Base-by-base conservation (phyloP, 2,113 vertebrate species). In the Astatotilapia flaviijosephi region DNA sequence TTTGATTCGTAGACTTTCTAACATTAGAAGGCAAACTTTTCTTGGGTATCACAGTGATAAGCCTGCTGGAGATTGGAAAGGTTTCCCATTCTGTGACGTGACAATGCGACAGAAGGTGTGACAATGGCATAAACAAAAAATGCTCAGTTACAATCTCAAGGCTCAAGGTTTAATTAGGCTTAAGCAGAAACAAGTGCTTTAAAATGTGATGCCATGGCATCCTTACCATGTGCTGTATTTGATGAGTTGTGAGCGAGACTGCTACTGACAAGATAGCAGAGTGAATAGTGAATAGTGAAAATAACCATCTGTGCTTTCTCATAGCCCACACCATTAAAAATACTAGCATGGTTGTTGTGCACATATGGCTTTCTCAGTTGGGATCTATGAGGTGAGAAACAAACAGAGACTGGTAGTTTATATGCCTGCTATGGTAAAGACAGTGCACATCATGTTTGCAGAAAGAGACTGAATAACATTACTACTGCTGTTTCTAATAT, bases 351-450 rank as follows among this genome's bases (percentile, higher is more conserved):
- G 51, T 53, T 55, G 42, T 85, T 83, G 33, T 19, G 77, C 68
- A 83, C 77, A 84, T 83, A 83, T 79, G 84, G 77, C 77, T 82
- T 84, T 73, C 83, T 83, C 55, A 83, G 73, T 62, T 86, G 47
- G 82, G 28, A 35, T 54, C 37, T 31, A 26, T 47, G 55, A 88
- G 79, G 70, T 90, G 49, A 87, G 35, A 86, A 83, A 83, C 40
- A 83, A 84, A 84, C 23, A 83, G n/a, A 83, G n/a, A 31, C 11
- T 14, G 55, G 56, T 45, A 26, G n/a, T 37, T 45, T 37, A 79
- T 60, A n/a, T 58, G 80, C 26, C 21, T 26, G 13, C 14, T 45
- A 31, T 54, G 6, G 49, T 1, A 54, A 35, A 80, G 47, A 5
- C 6, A n/a, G 9, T 81, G 49, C 26, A 49, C 13, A 6, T 40